Evolutionary conservation across 2,113 vertebrate species (phyloP).

Genomic region (Vidua chalybeata): DNA sequence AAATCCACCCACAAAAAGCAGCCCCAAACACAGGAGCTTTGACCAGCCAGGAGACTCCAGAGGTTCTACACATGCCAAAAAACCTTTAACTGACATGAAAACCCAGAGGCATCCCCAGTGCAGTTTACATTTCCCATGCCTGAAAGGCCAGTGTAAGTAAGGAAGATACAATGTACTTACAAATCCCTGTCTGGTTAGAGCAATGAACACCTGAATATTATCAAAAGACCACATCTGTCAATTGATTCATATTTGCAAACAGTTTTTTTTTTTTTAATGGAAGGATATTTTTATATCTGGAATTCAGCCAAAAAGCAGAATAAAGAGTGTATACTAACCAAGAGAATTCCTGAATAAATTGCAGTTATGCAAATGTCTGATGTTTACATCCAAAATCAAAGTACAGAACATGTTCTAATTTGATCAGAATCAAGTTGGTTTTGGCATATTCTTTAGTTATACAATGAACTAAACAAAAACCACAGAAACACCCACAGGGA

Average conservation of each 20-base stretch:
- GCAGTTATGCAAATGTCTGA: background rate
- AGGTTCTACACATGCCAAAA: background rate
- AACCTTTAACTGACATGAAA: background rate
- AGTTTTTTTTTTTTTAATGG: background rate
- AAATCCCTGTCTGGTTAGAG: background rate
- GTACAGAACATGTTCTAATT: background rate
- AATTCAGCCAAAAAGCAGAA: background rate
- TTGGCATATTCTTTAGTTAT: background rate
- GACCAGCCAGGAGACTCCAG: background rate
- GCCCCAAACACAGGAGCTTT: background rate
- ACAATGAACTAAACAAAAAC: background rate
- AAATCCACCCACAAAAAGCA: background rate
- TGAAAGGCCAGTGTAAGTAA: background rate
- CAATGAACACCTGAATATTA: background rate
- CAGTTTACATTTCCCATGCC: background rate
- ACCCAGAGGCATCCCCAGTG: background rate
- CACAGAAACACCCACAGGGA: conserved; percentile 6
- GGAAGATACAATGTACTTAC: background rate
- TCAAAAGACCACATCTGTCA: background rate
- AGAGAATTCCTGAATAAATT: background rate
- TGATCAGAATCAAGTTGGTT: background rate
- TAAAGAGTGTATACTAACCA: background rate
- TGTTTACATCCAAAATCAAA: background rate
- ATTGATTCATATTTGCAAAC: background rate
- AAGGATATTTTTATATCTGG: background rate